Evolutionary conservation across 2,113 vertebrate genomes (phyloP).

Genomic region (Nibea albiflora): DNA sequence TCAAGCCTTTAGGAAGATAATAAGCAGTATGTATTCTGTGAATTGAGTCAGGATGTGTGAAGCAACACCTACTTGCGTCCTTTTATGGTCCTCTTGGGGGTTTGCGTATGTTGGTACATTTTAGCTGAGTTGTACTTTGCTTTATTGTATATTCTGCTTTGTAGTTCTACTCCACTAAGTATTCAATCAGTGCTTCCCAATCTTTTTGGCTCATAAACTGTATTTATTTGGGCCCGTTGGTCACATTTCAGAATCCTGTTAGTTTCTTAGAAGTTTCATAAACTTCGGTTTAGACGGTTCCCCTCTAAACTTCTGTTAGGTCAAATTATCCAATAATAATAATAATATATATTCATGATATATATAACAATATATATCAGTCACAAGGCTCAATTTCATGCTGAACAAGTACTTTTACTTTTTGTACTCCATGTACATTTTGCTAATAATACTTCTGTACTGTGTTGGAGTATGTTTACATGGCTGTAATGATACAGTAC

Average conservation of each 20-base stretch:
- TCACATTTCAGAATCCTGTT: too few relatives aligned
- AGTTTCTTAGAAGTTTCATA: not conserved
- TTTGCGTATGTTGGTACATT: not conserved
- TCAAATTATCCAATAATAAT: too few relatives aligned
- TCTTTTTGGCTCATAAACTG: not conserved
- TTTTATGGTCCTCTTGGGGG: too few relatives aligned
- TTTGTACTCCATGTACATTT: not conserved
- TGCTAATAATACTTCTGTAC: not conserved
- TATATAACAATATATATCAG: not conserved
- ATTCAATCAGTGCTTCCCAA: not conserved
- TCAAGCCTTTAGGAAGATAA: slow-evolving; percentile 11
- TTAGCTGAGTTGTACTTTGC: not conserved
- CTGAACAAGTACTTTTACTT: not conserved
- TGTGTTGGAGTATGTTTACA: not conserved
- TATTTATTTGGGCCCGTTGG: not conserved
- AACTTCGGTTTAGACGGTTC: too few relatives aligned
- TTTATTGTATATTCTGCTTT: not conserved
- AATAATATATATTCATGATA: not conserved
- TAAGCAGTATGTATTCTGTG: slow-evolving; percentile 8
- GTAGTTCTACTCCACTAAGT: not conserved
- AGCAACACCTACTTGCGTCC: not conserved
- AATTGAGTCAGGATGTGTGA: slow-evolving; percentile 18
- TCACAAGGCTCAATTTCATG: not conserved
- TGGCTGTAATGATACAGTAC: not conserved
- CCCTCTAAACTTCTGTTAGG: too few relatives aligned